Base-by-base conservation (phyloP, 2,888 invertebrate genomes). In the Choristoneura rosaceana region DNA sequence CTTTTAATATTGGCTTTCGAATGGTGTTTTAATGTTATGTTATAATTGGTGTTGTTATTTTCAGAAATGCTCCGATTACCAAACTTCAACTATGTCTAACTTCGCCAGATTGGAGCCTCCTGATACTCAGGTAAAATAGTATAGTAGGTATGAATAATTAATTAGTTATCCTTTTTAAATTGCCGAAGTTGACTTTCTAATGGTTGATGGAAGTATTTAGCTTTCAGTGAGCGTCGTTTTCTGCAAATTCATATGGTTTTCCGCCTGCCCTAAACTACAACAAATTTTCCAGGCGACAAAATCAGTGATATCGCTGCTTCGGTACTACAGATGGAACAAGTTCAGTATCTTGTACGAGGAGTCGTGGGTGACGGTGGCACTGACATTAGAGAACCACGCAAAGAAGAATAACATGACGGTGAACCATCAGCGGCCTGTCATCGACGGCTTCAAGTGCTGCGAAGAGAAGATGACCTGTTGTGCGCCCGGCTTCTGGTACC, bases 21-120 rank as follows among this genome's bases (percentile, higher is more conserved):
- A 43, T 12, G 2, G 7, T 55, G 55, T 55, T 12, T 59, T 34
- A 34, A 34, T 41, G n/a, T n/a, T 15, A 10, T 17, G 9, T 0
- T 41, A 61, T 15, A 41, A 10, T 41, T 50, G 34, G 25, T 45
- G 14, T 41, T 0, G 33, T 50, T 83, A 73, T 80, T 96, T 96
- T 74, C 95, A 99, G 98, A 98, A 98, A 97, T 99, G 99, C 94
- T 97, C 98, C 33, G 98, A 99, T 91, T 96, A 97, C 86, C 96
- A 96, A 90, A 98, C 98, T 17, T 98, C 98, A 52, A 95, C 95
- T 76, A 96, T 98, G 86, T 96, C 97, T 75, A 99, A 98, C 74
- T 99, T 99, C 91, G 98, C 98, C 55, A 95, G 99, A 84, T 97
- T 99, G 47, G 98, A 98, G 90, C 99, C 99, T 38, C 98, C 98